Percentiles rank a stretch among this genome's conserved stretches.
Conservation (phyloP, 2,797 vertebrate species). For the Toxotes lorentzi region DNA sequence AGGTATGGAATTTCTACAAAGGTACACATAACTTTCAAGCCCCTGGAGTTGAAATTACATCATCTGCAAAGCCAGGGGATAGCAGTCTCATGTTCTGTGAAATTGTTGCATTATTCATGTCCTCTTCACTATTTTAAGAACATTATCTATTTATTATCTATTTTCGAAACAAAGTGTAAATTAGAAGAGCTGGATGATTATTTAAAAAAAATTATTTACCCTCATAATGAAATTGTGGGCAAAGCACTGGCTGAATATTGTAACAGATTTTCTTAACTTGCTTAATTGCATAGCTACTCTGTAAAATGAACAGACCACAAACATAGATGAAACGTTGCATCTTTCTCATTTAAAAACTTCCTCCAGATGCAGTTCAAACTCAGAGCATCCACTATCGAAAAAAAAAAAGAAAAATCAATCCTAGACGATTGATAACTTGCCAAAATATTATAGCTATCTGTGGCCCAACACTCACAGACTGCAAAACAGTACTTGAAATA, state of each 20-base stretch:
- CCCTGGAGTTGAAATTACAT: conserved; percentile 2
- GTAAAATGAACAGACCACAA: conserved; percentile 31
- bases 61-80: conserved; percentile 37
- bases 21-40: conserved; percentile 24
- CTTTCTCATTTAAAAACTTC: background rate
- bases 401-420: background rate
- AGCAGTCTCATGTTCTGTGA: conserved; percentile 48
- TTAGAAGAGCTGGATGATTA: conserved; percentile 46
- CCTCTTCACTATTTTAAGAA: conserved; percentile 40
- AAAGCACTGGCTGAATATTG: conserved; percentile 11
- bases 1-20: conserved; percentile 29
- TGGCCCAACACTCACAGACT: background rate
- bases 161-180: conserved; percentile 26
- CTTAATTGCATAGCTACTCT: conserved; percentile 30
- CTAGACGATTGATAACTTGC: background rate
- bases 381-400: background rate
- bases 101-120: conserved; percentile 61
- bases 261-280: conserved; percentile 27
- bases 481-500: background rate
- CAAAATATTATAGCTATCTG: background rate
- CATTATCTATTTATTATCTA: background rate
- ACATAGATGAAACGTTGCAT: background rate
- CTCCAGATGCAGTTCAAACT: background rate
- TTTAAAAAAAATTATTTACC: conserved; percentile 54
- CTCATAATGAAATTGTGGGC: conserved; percentile 36